Base-by-base conservation (phyloP, 1,140 invertebrate species). In the Lysiphlebus fabarum region DNA sequence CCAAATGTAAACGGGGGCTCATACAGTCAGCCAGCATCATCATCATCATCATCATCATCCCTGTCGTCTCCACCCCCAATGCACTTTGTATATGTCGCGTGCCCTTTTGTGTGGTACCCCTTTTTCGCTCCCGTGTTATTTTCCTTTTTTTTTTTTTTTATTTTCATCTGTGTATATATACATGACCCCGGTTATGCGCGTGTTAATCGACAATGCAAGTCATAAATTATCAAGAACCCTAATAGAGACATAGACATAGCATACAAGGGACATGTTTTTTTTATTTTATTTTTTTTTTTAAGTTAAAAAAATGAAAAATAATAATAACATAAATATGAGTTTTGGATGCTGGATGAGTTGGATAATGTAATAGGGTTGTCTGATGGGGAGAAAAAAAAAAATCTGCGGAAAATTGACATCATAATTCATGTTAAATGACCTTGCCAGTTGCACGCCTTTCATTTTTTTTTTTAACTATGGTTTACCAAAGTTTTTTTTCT, bases 201-300 rank as follows among this genome's bases (percentile, higher is more conserved):
- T 70, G 75, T 72, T 78, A 78, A 78, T 78, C 71, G 74, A 76
- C 77, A 78, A 78, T 78, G 60, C 67, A 50, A 71, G 70, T 72
- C 71, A 78, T 79, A 79, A 79, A 79, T 79, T 79, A 78, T 77
- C 71, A 54, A 58, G 54, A 65, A 67, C 73, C 76, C 75, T 77
- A 78, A 79, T 78, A 75, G 75, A 79, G 73, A 69, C 70, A 69
- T 78, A 67, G 54, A 26, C 17, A 26, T 12, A 51, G 53, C n/a
- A 11, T 61, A 63, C 58, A 62, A 56, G 59, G 42, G 50, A 61
- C 49, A 51, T 33, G 14, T 33, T 36, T 51, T 51, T 62, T 26
- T 26, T 26, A 26, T 26, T 26, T 26, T 26, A 1, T 26, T 26
- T 26, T 26, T 26, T 17, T 26, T 26, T 26, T 26, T n/a, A 48